A percentile compares a stretch with the other conserved stretches of the same genome.
phyloP scores from a whole-genome alignment of 2,797 vertebrate genomes.

The Sciaenops ocellatus region DNA sequence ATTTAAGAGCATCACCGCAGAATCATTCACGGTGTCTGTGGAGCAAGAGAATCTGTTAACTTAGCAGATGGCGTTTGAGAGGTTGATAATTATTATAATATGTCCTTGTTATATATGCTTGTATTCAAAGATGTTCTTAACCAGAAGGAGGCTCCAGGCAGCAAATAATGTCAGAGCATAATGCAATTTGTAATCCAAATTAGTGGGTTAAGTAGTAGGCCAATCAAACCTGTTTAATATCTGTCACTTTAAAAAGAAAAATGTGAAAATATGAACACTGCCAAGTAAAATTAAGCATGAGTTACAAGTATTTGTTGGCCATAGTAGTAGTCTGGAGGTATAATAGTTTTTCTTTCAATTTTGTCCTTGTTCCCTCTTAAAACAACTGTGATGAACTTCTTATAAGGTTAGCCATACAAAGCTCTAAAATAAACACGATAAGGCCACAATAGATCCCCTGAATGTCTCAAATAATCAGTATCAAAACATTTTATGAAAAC shows the following conservation, averaged over 20 bases:
- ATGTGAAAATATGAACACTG: not conserved
- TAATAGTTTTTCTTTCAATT: not conserved
- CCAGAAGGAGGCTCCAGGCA: not conserved
- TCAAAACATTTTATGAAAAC: conserved; percentile 23
- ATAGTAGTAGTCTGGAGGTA: too few relatives aligned
- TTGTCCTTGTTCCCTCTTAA: not conserved
- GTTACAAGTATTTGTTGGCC: not conserved
- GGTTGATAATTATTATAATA: conserved; percentile 11
- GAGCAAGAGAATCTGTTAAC: conserved; percentile 27
- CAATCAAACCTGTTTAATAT: not conserved
- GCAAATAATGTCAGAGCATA: not conserved
- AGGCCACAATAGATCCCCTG: not conserved
- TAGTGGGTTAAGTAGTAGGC: not conserved
- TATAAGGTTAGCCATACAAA: not conserved
- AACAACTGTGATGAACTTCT: not conserved
- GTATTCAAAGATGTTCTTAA: not conserved
- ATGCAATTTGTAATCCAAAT: not conserved
- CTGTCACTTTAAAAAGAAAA: not conserved
- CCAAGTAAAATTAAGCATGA: not conserved
- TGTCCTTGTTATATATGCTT: not conserved
- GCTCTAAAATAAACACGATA: not conserved
- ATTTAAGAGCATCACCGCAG: conserved; percentile 48
- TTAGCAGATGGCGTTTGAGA: conserved; percentile 38
- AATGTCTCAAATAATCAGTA: conserved; percentile 4
- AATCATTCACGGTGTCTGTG: conserved; percentile 42